Evolutionary conservation across 2,113 vertebrate species (phyloP).

Genomic region (Brachyhypopomus gauderio): DNA sequence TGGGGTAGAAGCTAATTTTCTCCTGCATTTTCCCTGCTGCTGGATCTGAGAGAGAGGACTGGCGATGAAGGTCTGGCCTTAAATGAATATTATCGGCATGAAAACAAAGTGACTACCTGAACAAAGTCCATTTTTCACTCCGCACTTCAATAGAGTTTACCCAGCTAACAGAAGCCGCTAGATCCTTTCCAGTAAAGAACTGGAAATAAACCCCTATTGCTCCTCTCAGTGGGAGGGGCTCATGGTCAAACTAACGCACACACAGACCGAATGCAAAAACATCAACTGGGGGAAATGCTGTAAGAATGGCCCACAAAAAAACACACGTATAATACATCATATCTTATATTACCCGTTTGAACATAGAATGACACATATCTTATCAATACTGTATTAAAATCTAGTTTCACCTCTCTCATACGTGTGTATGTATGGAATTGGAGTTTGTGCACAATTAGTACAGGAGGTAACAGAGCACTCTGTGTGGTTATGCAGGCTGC

Average conservation of each 20-base stretch:
- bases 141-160: constrained; percentile 77
- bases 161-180: constrained; percentile 54
- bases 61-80: constrained; percentile 65
- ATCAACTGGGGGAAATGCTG: neutral
- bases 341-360: neutral
- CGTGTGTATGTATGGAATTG: neutral
- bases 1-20: constrained; percentile 71
- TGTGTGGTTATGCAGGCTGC: neutral
- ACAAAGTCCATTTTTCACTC: constrained; percentile 82
- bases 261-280: neutral
- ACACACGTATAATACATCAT: neutral
- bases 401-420: too few species aligned
- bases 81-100: constrained; percentile 82
- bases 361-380: neutral
- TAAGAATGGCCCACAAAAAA: neutral
- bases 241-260: constrained; percentile 11
- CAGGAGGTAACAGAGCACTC: neutral
- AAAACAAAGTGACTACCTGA: constrained; percentile 85
- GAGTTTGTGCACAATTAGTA: neutral
- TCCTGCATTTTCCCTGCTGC: constrained; percentile 76
- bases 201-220: constrained; percentile 40
- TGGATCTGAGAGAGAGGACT: constrained; percentile 73
- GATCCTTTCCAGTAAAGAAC: constrained; percentile 47
- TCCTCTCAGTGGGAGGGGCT: constrained; percentile 2
- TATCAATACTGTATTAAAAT: too few species aligned